Percentiles rank a stretch among this genome's conserved stretches.
These are phyloP conservation scores for Bambusicola thoracicus DNA, from an alignment of 2,113 vertebrate species.

Conservation along the genomic window DNA sequence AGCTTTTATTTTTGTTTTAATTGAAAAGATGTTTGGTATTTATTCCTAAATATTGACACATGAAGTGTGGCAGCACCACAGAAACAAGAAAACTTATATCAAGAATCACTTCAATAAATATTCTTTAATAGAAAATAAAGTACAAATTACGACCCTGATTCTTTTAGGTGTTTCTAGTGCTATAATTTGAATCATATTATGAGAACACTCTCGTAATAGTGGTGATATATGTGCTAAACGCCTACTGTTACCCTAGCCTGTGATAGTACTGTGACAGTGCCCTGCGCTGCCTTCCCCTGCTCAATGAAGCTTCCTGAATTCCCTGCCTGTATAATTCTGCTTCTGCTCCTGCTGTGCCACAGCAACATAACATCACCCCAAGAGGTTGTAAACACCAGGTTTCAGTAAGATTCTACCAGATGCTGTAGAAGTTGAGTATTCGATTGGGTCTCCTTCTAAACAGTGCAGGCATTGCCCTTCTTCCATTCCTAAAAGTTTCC, in stretches of 20 bases:
- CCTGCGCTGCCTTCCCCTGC: neutral
- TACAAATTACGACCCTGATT: neutral
- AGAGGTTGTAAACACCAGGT: neutral
- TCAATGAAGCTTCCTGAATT: neutral
- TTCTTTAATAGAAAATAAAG: neutral
- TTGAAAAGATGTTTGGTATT: neutral
- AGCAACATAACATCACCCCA: neutral
- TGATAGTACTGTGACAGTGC: neutral
- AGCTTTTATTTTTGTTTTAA: neutral
- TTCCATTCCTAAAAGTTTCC: neutral
- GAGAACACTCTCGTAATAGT: neutral
- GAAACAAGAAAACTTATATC: neutral
- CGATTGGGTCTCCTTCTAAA: neutral
- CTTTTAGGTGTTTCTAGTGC: neutral
- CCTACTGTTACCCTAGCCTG: neutral
- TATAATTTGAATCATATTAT: neutral
- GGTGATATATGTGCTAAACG: neutral
- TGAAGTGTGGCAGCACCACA: neutral
- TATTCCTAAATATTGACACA: neutral
- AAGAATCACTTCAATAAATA: neutral
- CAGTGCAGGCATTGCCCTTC: neutral
- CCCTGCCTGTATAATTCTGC: neutral
- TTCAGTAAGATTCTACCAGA: neutral
- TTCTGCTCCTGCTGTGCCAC: neutral
- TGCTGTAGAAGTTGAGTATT: neutral